Evolutionary conservation across 2,888 invertebrate species (phyloP), one percentile per base, ranked within the genome.

Genomic region (Papilio gigon): DNA sequence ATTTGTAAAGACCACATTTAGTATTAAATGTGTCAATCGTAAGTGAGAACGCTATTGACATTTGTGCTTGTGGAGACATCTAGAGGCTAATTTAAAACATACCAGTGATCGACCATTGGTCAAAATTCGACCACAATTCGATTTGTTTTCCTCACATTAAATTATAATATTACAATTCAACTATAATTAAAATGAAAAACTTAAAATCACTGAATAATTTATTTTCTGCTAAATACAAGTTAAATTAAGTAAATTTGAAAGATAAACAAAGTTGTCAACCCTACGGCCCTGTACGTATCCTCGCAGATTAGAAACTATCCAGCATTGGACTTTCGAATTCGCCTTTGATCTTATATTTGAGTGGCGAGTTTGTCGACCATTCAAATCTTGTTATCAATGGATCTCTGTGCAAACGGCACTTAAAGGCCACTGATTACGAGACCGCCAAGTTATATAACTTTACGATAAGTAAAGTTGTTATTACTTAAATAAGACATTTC

Each of bases 281-380:
- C 56, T 35, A 67, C 12, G 4, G 25, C 9, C 47, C 40, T 33
- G 61, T 67, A 63, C 68, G 70, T 69, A 47, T 69, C 71, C 68
- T 71, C 42, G 50, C 50, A 71, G 71, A 70, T 72, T 68, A 65
- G 69, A 71, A 71, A 71, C 71, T 64, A 68, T 70, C 71, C 68
- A 62, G 40, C 58, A 58, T 47, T 22, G 61, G 53, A 44, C 33
- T 59, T 47, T 64, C 42, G n/a, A 37, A 68, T 64, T 64, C 33
- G 59, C 56, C 64, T 68, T 68, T 68, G 68, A 68, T 68, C 64
- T 68, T 47, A 64, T 44, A 62, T 64, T 59, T 68, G 59, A 58
- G 27, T 64, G 27, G 9, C 42, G 47, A 68, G 50, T 59, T 59
- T 50, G 58, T 37, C 20, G 40, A 59, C 30, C 53, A 33, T 56